Conservation (phyloP, 2,797 vertebrate genomes). For the Varecia variegata region DNA sequence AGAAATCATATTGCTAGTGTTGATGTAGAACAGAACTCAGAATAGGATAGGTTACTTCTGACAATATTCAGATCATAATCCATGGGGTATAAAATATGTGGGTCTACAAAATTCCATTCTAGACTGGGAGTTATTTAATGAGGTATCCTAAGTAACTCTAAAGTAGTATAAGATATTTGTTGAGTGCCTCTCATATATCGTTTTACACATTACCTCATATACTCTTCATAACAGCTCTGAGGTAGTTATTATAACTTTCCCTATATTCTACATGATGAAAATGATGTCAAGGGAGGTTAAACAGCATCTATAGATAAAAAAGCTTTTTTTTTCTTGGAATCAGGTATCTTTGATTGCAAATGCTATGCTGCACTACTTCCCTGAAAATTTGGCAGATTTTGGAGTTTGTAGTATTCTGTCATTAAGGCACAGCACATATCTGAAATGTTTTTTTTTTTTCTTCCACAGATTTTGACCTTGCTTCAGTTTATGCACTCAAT, state of each 20-base stretch:
- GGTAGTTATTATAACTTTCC: neutral
- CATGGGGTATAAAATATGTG: neutral
- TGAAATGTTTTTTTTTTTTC: neutral
- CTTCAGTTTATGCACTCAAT: neutral
- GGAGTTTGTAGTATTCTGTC: neutral
- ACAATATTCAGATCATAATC: constrained; percentile 52
- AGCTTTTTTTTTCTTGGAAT: neutral
- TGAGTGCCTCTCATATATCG: neutral
- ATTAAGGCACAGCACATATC: neutral
- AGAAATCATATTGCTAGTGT: constrained; percentile 25
- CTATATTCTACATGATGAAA: constrained; percentile 12
- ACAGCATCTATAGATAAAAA: neutral
- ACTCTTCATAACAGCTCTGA: neutral
- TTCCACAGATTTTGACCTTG: neutral
- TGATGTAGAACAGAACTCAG: constrained; percentile 62
- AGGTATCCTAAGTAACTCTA: constrained; percentile 45
- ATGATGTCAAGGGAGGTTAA: neutral
- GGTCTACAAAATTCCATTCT: neutral
- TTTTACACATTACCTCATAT: constrained; percentile 29
- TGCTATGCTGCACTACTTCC: neutral
- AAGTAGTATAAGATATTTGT: constrained; percentile 48
- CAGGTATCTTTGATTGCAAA: neutral
- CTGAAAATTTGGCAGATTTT: neutral
- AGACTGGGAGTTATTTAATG: constrained; percentile 49
- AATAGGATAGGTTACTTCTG: constrained; percentile 52